These are phyloP conservation scores for Alloscopus bannaensis DNA, from an alignment of 2,888 invertebrate genomes.

Conservation along the genomic window DNA sequence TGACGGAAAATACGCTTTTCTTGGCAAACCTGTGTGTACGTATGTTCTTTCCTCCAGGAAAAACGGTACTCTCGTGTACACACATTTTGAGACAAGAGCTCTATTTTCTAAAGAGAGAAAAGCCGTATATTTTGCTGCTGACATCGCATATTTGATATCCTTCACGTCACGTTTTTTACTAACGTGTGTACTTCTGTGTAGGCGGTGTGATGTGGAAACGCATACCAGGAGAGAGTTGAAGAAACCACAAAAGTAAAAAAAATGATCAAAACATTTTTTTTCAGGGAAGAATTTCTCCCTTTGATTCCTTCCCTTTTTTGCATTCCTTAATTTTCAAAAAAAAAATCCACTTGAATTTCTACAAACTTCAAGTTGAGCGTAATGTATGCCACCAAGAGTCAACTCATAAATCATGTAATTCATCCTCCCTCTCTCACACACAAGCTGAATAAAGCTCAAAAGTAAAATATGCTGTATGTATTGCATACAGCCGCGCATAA, in stretches of 20 bases:
- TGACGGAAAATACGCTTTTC: too few species aligned
- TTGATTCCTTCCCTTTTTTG: background rate
- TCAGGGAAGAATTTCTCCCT: background rate
- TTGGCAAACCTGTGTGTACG: too few species aligned
- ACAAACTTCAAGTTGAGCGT: background rate
- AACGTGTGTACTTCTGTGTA: background rate
- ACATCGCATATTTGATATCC: slow-evolving; percentile 39
- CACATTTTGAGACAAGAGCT: slow-evolving; percentile 11
- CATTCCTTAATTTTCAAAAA: background rate
- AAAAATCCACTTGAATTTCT: background rate
- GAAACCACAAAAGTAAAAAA: background rate
- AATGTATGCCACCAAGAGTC: slow-evolving; percentile 8
- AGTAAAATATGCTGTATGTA: too few species aligned
- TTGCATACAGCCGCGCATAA: too few species aligned
- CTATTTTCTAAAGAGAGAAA: slow-evolving; percentile 17
- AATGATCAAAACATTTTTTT: slow-evolving; percentile 3
- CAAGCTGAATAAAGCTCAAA: too few species aligned
- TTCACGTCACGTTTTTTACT: background rate
- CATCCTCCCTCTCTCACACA: background rate
- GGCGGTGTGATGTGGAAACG: background rate
- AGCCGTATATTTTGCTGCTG: slow-evolving; percentile 52
- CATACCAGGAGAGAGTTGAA: too few species aligned
- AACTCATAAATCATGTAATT: slow-evolving; percentile 20
- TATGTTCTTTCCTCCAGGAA: too few species aligned
- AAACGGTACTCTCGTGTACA: too few species aligned